Evolutionary conservation across 2,888 invertebrate genomes (phyloP), one percentile per base, ranked within the genome.

Genomic region (Tetragonula carbonaria): DNA sequence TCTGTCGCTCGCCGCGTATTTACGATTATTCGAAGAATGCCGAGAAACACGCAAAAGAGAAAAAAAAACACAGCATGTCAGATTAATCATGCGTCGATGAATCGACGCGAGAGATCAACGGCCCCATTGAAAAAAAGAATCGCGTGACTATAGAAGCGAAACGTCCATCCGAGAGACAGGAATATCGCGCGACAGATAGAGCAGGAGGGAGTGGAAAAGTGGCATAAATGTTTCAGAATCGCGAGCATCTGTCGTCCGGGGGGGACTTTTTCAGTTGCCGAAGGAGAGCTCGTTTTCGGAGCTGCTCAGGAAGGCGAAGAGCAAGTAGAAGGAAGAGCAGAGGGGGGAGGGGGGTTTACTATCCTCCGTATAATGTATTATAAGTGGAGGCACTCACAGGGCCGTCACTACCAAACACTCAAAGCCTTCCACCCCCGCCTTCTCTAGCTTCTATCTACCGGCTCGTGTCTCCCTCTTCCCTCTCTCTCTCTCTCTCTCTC

Each of bases 361-460:
- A 87, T 87, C 88, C 83, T 82, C 80, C 80, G 87, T 82, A 91
- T 89, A 91, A 90, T 91, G 89, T 87, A 92, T 93, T 92, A 90
- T 89, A 91, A 91, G 90, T 91, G 88, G 90, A 89, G 85, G 91
- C 93, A 91, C 90, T 92, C 89, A 88, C 82, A 87, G 84, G 85
- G 86, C 90, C 91, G 89, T 93, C 92, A 88, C 87, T 91, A 89
- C 91, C 92, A 92, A 92, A 91, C 90, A 90, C 91, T 91, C 90
- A 85, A 78, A 77, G 79, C 84, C 65, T 78, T 57, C 75, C 80
- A 38, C 70, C 66, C 68, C 68, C 68, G 21, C 81, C 74, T 84
- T 78, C 75, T 67, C 81, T 51, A 72, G 59, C 85, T 81, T 45
- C 81, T 78, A 62, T 75, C 68, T 71, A 65, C 70, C 67, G 51